Base-by-base conservation (phyloP, 2,888 invertebrate genomes). In the Volucella zonaria region DNA sequence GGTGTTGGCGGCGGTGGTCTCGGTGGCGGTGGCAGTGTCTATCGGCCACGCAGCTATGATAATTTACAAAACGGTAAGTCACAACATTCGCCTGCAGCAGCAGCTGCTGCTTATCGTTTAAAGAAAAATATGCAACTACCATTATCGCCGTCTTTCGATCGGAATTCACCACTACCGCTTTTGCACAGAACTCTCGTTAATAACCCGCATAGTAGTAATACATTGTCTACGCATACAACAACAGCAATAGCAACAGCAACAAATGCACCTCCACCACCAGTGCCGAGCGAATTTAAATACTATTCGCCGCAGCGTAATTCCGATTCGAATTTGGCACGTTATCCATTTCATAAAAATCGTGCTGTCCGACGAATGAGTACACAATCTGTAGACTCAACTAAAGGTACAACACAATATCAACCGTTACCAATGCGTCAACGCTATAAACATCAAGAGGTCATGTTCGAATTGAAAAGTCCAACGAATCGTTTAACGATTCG, bases 41-140 rank as follows among this genome's bases (percentile, higher is more conserved):
- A 91, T 88, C 88, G 90, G 75, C 91, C 89, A 88, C 92, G 92
- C 88, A 92, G 92, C 88, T 92, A 92, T 87, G 92, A 92, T 87
- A 91, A 92, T 89, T 90, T 92, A 86, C 92, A 92, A 89, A 92
- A 92, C 87, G 92, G 92, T 92, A 92, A 92, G 92, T 92, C 91
- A 88, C 91, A 89, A 87, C 89, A 90, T 90, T 88, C 90, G 87
- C 80, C 89, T 87, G 82, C 90, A 90, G 82, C 89, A 90, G 89
- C 90, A 89, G 79, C 78, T 80, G 88, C 89, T 87, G 81, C 91
- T 81, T 91, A 92, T 87, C 90, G 91, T 85, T 87, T 92, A 86
- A 91, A 87, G 87, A 81, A 87, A 87, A 87, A 87, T 81, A 86
- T 92, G 87, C 91, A 91, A 87, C 89, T 92, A 87, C 91, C 91